phyloP scores from a whole-genome alignment of 2,888 invertebrate genomes.

The Xanthorhoe spadicearia region DNA sequence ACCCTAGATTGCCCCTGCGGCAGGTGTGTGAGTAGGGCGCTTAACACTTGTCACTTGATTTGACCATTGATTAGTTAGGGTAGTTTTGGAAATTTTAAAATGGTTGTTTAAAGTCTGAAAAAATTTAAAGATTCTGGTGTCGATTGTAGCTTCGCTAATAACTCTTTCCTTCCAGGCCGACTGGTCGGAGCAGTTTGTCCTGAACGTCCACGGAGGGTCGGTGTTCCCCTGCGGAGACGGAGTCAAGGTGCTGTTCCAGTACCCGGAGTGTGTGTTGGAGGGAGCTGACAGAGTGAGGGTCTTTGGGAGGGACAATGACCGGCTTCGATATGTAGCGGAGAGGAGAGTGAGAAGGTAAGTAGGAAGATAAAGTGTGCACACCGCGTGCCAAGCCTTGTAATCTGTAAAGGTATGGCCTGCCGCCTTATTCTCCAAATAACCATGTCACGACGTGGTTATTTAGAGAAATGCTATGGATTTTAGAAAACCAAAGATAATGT shows the following conservation, averaged over 20 bases:
- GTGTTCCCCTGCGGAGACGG: conserved; percentile 93
- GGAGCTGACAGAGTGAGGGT: conserved; percentile 91
- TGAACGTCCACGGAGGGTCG: conserved; percentile 93
- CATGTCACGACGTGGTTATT: too few species aligned
- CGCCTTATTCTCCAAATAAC: too few species aligned
- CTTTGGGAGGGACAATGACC: conserved; percentile 88
- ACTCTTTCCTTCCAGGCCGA: conserved; percentile 84
- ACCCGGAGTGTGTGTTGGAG: conserved; percentile 92
- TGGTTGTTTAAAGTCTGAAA: too few species aligned
- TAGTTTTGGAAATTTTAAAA: too few species aligned
- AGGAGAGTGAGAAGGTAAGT: conserved; percentile 69
- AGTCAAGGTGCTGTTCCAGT: conserved; percentile 92
- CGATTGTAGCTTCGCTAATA: neutral
- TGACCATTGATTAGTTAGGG: too few species aligned
- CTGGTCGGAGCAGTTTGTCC: conserved; percentile 93
- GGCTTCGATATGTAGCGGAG: conserved; percentile 75
- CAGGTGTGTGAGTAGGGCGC: too few species aligned
- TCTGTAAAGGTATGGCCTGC: too few species aligned
- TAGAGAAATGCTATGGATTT: too few species aligned
- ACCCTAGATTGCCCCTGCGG: too few species aligned
- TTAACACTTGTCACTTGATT: too few species aligned
- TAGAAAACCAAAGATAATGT: too few species aligned
- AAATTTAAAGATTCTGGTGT: neutral
- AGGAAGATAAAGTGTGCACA: neutral
- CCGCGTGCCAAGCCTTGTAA: too few species aligned